Evolutionary conservation across 1,140 invertebrate genomes (phyloP).

Genomic region (Drosophila ohnishii): DNA sequence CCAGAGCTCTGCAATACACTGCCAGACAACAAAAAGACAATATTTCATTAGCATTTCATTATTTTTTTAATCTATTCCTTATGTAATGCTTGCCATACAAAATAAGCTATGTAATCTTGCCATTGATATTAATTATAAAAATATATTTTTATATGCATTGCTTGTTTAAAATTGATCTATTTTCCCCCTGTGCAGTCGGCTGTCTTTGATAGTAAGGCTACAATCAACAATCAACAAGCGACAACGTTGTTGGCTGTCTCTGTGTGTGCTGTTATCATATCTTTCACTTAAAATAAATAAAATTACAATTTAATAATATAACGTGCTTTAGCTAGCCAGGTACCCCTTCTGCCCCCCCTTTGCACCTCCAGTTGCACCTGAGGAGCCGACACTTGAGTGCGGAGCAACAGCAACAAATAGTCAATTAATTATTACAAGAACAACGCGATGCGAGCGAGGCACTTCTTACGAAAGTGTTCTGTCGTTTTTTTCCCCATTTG

Average conservation of each 20-base stretch:
- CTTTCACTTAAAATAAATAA: constrained; percentile 81
- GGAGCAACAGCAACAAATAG: constrained; percentile 75
- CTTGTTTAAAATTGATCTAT: background rate
- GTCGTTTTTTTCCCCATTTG: constrained; percentile 44
- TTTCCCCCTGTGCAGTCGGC: constrained; percentile 38
- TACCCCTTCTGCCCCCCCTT: background rate
- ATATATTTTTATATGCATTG: background rate
- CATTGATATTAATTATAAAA: background rate
- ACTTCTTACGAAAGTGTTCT: constrained; percentile 77
- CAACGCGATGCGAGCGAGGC: constrained; percentile 47
- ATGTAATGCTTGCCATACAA: background rate
- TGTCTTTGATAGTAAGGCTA: constrained; percentile 50
- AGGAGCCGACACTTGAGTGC: constrained; percentile 64
- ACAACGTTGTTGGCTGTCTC: constrained; percentile 31
- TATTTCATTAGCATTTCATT: no score
- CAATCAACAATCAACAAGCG: constrained; percentile 50
- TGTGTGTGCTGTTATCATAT: constrained; percentile 68
- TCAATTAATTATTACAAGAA: constrained; percentile 79
- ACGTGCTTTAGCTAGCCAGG: constrained; percentile 25
- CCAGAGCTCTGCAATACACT: background rate
- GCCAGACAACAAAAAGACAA: no score
- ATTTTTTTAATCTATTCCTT: no score
- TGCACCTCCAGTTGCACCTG: background rate
- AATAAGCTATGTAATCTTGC: background rate
- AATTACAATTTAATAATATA: constrained; percentile 81